These are phyloP conservation scores for Thalpophila matura DNA, from an alignment of 2,888 invertebrate genomes.

Conservation along the genomic window DNA sequence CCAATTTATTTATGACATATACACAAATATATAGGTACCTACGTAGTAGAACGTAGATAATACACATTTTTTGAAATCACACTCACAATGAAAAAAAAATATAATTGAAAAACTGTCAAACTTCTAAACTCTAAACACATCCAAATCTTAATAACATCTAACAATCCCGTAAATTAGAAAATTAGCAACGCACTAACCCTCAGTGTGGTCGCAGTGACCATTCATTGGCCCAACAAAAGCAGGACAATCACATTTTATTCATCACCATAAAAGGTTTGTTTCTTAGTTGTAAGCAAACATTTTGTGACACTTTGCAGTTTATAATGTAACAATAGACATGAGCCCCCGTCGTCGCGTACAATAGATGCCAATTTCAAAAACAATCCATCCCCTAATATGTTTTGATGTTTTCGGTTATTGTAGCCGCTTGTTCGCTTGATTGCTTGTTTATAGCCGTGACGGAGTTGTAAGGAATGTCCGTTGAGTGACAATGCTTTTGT, in stretches of 20 bases:
- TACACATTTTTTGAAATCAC: background rate
- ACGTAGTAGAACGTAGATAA: background rate
- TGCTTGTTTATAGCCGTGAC: slow-evolving; percentile 83
- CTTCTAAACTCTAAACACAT: slow-evolving; percentile 13
- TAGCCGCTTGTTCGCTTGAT: slow-evolving; percentile 77
- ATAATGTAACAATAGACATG: slow-evolving; percentile 74
- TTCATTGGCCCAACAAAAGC: slow-evolving; percentile 78
- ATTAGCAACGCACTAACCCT: slow-evolving; percentile 85
- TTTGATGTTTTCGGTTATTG: slow-evolving; percentile 86
- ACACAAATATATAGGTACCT: no score
- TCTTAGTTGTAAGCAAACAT: slow-evolving; percentile 65
- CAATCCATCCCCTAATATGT: slow-evolving; percentile 87
- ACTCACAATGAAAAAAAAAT: background rate
- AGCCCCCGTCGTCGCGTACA: slow-evolving; percentile 83
- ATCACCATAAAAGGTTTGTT: slow-evolving; percentile 66
- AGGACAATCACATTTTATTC: slow-evolving; percentile 65
- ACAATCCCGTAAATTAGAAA: slow-evolving; percentile 76
- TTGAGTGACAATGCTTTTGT: slow-evolving; percentile 75
- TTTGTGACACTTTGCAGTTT: slow-evolving; percentile 75
- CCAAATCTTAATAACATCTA: slow-evolving; percentile 25
- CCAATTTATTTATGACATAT: no score
- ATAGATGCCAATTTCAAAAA: slow-evolving; percentile 85
- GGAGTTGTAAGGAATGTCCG: slow-evolving; percentile 63
- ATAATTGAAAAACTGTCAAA: slow-evolving; percentile 34
- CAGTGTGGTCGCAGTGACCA: slow-evolving; percentile 84